phyloP scores from a whole-genome alignment of 2,113 vertebrate species.

The Oryzias curvinotus region DNA sequence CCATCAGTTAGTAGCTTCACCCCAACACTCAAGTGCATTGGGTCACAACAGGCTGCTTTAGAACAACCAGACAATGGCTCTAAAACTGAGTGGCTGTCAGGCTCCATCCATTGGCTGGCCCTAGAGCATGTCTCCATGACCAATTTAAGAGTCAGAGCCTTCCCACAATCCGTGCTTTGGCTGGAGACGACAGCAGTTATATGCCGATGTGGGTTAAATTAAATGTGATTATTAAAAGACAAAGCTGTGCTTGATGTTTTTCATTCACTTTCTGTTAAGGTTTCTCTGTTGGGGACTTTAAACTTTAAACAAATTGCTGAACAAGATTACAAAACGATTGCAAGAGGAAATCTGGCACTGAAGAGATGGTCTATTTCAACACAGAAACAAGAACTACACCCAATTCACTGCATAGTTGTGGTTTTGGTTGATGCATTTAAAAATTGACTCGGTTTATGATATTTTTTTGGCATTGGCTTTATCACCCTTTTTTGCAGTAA shows the following conservation, averaged over 20 bases:
- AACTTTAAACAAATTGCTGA: too few relatives aligned
- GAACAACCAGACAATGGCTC: constrained; percentile 52
- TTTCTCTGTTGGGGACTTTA: too few relatives aligned
- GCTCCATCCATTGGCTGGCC: constrained; percentile 63
- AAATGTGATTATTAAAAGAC: constrained; percentile 60
- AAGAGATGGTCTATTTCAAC: too few relatives aligned
- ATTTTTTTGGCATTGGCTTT: too few relatives aligned
- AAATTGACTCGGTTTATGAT: too few relatives aligned
- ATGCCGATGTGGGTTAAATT: constrained; percentile 55
- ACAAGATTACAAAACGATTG: too few relatives aligned
- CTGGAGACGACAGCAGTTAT: constrained; percentile 40
- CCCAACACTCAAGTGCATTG: constrained; percentile 59
- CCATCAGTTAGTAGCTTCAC: constrained; percentile 55
- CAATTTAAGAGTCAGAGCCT: constrained; percentile 69
- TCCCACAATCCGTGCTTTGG: constrained; percentile 66
- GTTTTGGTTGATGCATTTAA: too few relatives aligned
- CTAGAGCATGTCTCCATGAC: constrained; percentile 61
- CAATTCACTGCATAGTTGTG: too few relatives aligned
- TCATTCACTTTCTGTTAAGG: not conserved
- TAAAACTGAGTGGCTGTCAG: constrained; percentile 66
- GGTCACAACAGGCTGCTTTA: constrained; percentile 58
- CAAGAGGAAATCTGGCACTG: too few relatives aligned
- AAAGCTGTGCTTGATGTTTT: constrained; percentile 2
- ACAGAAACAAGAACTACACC: too few relatives aligned
- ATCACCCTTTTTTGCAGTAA: too few relatives aligned